These are phyloP conservation scores for Tipula helvola DNA, from an alignment of 2,888 invertebrate species.

Conservation along the genomic window DNA sequence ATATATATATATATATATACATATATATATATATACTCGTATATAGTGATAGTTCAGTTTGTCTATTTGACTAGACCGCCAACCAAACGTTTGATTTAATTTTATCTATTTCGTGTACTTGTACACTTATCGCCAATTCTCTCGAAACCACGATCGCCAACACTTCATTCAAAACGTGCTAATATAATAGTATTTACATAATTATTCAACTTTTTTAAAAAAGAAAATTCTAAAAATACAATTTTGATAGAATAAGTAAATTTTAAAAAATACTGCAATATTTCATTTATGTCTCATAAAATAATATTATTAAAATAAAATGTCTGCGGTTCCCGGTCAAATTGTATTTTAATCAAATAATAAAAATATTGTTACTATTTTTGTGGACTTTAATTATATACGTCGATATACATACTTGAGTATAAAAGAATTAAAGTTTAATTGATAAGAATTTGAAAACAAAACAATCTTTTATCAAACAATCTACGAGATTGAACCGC, in stretches of 20 bases:
- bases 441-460: neutral
- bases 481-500: neutral
- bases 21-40: too few species aligned
- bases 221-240: neutral
- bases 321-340: too few species aligned
- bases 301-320: too few species aligned
- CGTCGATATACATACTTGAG: neutral
- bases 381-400: too few species aligned
- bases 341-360: too few species aligned
- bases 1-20: too few species aligned
- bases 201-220: neutral
- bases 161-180: neutral
- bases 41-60: neutral
- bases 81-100: neutral
- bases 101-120: neutral
- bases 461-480: neutral
- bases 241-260: too few species aligned
- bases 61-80: neutral
- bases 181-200: neutral
- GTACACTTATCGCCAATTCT: neutral
- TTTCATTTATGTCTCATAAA: too few species aligned
- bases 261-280: too few species aligned
- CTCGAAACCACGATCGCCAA: neutral
- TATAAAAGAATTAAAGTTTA: neutral
- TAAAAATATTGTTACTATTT: too few species aligned